Percentiles rank a stretch among this genome's conserved stretches.
Evolutionary conservation across 35 echinoderm and acorn worm genomes (phyloP).

Genomic region (Heliocidaris erythrogramma): DNA sequence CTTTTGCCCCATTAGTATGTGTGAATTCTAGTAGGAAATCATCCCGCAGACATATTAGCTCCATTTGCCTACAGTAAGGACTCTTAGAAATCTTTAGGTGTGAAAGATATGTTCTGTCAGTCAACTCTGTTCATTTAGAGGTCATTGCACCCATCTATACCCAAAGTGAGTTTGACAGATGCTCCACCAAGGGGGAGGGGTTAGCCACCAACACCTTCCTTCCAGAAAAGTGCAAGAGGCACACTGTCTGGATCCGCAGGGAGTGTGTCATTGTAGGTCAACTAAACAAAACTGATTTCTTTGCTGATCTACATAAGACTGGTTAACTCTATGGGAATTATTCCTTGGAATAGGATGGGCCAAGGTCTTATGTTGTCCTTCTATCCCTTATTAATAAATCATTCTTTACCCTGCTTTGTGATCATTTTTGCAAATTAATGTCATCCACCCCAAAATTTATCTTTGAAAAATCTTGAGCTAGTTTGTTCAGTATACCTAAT

Average conservation of each 20-base stretch:
- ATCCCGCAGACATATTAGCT: constrained; percentile 1
- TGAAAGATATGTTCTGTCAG: constrained; percentile 9
- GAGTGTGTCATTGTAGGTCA: background rate
- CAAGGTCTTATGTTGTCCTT: background rate
- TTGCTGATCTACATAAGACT: background rate
- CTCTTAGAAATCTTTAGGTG: background rate
- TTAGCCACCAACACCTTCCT: background rate
- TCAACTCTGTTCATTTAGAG: constrained; percentile 17
- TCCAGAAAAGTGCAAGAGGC: background rate
- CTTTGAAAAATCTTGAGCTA: too few relatives aligned
- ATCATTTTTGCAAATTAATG: background rate
- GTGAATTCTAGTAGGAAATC: background rate
- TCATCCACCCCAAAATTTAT: background rate
- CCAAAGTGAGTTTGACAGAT: background rate
- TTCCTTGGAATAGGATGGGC: background rate
- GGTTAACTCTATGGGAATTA: too few relatives aligned
- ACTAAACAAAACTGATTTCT: background rate
- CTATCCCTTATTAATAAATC: background rate
- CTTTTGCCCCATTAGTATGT: background rate
- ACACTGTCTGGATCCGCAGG: background rate
- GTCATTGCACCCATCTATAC: background rate
- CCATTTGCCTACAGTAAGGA: background rate
- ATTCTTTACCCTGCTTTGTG: background rate
- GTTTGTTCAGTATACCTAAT: too few relatives aligned
- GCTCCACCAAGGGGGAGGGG: background rate